Conservation (phyloP, 2,113 vertebrate species). For the Antechinus flavipes region DNA sequence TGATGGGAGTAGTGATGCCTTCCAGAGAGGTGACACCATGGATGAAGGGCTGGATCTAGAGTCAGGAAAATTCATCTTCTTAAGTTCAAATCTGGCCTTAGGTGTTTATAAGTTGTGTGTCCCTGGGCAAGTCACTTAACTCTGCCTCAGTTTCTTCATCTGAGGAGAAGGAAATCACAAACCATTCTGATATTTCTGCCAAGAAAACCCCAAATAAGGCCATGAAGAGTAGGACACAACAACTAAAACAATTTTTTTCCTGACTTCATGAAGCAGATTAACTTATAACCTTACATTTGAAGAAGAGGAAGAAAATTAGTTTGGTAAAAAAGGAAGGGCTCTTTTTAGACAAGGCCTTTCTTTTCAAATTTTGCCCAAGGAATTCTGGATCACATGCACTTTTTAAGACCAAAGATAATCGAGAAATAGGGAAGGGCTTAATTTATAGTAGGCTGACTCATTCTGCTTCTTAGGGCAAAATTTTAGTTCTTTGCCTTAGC, state of each 20-base stretch:
- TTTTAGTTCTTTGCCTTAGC: neutral
- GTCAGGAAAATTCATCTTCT: neutral
- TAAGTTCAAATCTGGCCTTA: neutral
- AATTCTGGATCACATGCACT: neutral
- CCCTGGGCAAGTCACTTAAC: neutral
- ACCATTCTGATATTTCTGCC: neutral
- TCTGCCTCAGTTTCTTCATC: neutral
- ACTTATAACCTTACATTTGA: neutral
- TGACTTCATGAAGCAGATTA: neutral
- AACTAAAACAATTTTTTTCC: neutral
- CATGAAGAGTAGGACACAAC: neutral
- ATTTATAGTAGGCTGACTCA: constrained; percentile 16
- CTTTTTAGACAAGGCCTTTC: neutral
- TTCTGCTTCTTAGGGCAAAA: neutral
- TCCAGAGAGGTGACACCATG: neutral
- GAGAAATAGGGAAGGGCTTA: constrained; percentile 10
- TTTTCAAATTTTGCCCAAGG: constrained; percentile 35
- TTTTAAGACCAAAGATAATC: constrained; percentile 1
- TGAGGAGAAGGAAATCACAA: neutral
- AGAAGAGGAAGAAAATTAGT: constrained; percentile 15
- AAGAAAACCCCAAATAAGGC: neutral
- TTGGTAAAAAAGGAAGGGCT: neutral
- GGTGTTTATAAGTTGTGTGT: neutral
- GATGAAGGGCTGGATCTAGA: neutral
- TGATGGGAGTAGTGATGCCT: neutral